Conservation (phyloP, 2,888 invertebrate species). For the Lochmaea capreae region DNA sequence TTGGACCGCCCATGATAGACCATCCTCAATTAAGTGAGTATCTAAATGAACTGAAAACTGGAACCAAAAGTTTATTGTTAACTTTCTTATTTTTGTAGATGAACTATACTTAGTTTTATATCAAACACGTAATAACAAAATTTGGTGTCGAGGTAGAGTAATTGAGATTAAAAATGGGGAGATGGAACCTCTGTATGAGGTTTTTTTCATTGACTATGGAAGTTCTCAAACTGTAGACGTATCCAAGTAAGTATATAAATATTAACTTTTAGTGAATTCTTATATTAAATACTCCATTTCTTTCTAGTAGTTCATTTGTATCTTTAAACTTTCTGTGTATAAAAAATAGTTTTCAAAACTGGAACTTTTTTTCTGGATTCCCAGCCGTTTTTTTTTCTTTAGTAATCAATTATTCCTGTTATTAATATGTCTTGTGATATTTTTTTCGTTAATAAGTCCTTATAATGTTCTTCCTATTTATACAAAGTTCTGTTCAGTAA, state of each 20-base stretch:
- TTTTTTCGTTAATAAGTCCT: too few species aligned
- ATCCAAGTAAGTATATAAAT: slow-evolving; percentile 65
- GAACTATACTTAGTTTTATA: slow-evolving; percentile 74
- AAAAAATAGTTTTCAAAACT: too few species aligned
- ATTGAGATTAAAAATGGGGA: slow-evolving; percentile 54
- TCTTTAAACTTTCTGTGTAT: too few species aligned
- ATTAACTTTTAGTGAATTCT: neutral
- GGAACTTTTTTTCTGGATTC: too few species aligned
- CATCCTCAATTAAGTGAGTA: slow-evolving; percentile 53
- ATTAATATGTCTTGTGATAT: too few species aligned
- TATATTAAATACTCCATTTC: slow-evolving; percentile 20
- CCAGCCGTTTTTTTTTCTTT: too few species aligned
- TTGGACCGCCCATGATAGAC: slow-evolving; percentile 45
- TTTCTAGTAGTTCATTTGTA: too few species aligned
- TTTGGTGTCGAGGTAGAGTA: slow-evolving; percentile 78
- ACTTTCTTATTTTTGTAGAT: slow-evolving; percentile 63
- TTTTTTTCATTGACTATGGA: slow-evolving; percentile 77
- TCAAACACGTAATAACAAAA: slow-evolving; percentile 51
- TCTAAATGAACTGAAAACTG: neutral
- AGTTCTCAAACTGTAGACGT: slow-evolving; percentile 66
- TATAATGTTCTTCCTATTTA: too few species aligned
- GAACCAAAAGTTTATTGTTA: too few species aligned
- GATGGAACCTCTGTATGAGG: slow-evolving; percentile 64
- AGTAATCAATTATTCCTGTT: too few species aligned
- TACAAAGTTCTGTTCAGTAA: too few species aligned